Base-by-base conservation (phyloP, 64 coral and sea anemone genomes). In the Stichodactyla mertensii region DNA sequence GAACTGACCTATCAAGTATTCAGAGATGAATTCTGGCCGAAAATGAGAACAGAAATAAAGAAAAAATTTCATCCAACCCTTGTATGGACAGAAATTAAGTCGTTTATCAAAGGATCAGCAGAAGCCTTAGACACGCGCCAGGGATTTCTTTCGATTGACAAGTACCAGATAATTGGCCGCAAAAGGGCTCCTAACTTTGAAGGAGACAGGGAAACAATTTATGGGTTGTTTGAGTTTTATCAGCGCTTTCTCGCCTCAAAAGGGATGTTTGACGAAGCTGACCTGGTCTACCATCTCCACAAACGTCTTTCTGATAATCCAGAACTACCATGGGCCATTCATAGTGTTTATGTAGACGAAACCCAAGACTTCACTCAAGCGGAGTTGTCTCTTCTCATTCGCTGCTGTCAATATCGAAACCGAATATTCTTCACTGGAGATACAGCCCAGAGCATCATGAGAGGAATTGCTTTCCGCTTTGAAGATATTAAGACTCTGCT, bases 361-460 rank as follows among this genome's bases (percentile, higher is more conserved):
- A 98, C 95, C 10, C 95, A 98, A 89, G 95, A 98, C 57, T 98
- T 98, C 60, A 98, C 95, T 28, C 95, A 98, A 66, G 90, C 95
- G 15, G 95, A 98, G 77, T 67, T 98, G 54, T 92, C 89, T 18
- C 82, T 98, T 18, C 82, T 98, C 5, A 98, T 98, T 20, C 87
- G 90, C 51, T 98, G 92, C 52, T 94, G 89, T 59, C 87, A 92
- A 18, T 52, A 87, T 86, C 92, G 89, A 13, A 94, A 94, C 45
- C 14, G 19, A 31, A 87, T 98, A 59, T 98, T 98, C 31, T 98
- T 98, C 77, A 98, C 95, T 61, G 95, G 95, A 15, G 95, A 98
- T 55, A 98, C 95, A 14, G 95, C 95, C 52, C 95, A 98, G 71
- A 91, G 80, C 55, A 98, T 98, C 26, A 94, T 98, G 95, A 77